Base-by-base conservation (phyloP, 1,140 invertebrate species). In the Heterodera carotae region DNA sequence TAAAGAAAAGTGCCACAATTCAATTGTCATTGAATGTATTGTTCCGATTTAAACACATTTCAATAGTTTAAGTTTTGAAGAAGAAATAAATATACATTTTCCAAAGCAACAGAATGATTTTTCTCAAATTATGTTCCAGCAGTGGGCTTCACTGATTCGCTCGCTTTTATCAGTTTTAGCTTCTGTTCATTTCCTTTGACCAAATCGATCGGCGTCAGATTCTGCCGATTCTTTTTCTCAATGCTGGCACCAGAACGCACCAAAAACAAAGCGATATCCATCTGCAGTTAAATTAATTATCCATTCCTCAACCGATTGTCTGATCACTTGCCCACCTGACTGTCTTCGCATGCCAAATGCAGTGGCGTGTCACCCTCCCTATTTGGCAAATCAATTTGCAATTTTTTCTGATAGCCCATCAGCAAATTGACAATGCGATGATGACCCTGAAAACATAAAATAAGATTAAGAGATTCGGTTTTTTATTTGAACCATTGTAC, bases 351-450 rank as follows among this genome's bases (percentile, higher is more conserved):
- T 2, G 93, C 93, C 86, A 87, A 66, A 39, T 95, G 94, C 0
- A 95, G 88, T 1, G 93, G 91, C 1, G 93, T 94, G 83, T 94
- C 93, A 0, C 93, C 93, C 53, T 89, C 90, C 80, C 91, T 91
- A 87, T 94, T 93, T 81, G 89, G 88, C 22, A 91, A 89, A 86
- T 94, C 69, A 34, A 74, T 64, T 74, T 74, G 72, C 33, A 74
- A 34, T 2, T 64, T 29, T n/a, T 62, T 29, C 39, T 34, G 43
- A 62, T 33, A 31, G 5, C 33, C 59, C 15, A 78, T 31, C 53
- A 78, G 67, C 31, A 78, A 48, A 76, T 60, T n/a, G 56, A 86
- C 68, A 25, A 75, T 78, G 18, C 56, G 39, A 43, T 78, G 56
- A 39, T 77, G 75, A n/a, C 76, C 76, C 69, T 75, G 25, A 69